Evolutionary conservation across 2,113 vertebrate genomes (phyloP).

Genomic region (Psittacara wagleri): DNA sequence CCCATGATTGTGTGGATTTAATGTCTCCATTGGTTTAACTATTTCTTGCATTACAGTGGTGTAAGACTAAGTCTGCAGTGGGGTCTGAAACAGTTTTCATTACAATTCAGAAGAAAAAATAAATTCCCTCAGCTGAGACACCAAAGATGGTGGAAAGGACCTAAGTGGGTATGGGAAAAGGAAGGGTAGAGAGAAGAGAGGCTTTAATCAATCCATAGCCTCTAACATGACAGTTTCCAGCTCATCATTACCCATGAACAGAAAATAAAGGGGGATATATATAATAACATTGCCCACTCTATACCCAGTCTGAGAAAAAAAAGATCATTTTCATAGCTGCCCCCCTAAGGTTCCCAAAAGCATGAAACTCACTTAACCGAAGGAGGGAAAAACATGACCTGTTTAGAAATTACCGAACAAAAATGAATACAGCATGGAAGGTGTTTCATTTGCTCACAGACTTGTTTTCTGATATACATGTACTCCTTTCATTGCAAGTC

Average conservation of each 20-base stretch:
- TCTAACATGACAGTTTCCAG: background rate
- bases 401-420: background rate
- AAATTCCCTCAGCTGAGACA: conserved; percentile 1
- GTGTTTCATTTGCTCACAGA: conserved; percentile 8
- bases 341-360: background rate
- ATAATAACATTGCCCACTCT: background rate
- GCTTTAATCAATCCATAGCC: background rate
- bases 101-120: background rate
- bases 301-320: background rate
- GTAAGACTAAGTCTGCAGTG: background rate
- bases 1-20: conserved; percentile 49
- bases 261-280: background rate
- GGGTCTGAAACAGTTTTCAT: background rate
- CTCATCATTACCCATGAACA: background rate
- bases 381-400: background rate
- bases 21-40: conserved; percentile 28
- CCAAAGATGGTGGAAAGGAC: background rate
- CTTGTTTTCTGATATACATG: background rate
- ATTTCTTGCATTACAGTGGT: conserved; percentile 12
- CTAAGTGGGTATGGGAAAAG: background rate
- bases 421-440: conserved; percentile 1
- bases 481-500: background rate
- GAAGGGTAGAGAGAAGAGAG: background rate
- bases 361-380: background rate
- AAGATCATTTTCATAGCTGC: background rate